Percentiles rank a stretch among this genome's conserved stretches.
Conservation (phyloP, 1,140 invertebrate genomes). For the Drosophila athabasca region DNA sequence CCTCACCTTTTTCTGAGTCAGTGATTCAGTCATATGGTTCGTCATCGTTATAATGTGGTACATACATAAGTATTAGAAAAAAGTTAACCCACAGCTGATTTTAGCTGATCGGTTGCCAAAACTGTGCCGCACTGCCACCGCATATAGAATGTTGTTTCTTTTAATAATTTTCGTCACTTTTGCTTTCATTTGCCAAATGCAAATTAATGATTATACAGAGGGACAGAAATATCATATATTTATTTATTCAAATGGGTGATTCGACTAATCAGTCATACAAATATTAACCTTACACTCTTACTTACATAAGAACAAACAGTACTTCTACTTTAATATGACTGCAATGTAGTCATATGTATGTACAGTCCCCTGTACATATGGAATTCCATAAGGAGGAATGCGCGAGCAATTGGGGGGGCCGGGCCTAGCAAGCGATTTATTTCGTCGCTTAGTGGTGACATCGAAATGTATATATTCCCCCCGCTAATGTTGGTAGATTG, state of each 20-base stretch:
- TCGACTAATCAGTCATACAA: slow-evolving; percentile 25
- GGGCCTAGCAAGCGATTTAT: too few relatives aligned
- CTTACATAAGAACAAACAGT: slow-evolving; percentile 25
- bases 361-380: too few relatives aligned
- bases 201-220: slow-evolving; percentile 32
- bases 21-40: slow-evolving; percentile 21
- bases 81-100: slow-evolving; percentile 26
- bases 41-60: slow-evolving; percentile 34
- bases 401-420: too few relatives aligned
- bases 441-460: slow-evolving; percentile 19
- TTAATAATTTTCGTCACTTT: slow-evolving; percentile 63
- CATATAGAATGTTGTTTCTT: slow-evolving; percentile 20
- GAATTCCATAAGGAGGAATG: background rate
- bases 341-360: too few relatives aligned
- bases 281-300: slow-evolving; percentile 8
- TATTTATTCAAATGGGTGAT: slow-evolving; percentile 29
- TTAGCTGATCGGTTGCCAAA: too few relatives aligned
- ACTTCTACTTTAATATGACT: too few relatives aligned
- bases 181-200: slow-evolving; percentile 53
- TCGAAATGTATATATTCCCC: slow-evolving; percentile 8
- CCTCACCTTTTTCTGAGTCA: too few relatives aligned
- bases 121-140: too few relatives aligned
- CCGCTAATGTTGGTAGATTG: slow-evolving; percentile 60
- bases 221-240: background rate
- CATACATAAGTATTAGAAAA: background rate